A percentile compares a stretch with the other conserved stretches of the same genome.
Conservation (phyloP, 2,113 vertebrate species). For the Cettia cetti region DNA sequence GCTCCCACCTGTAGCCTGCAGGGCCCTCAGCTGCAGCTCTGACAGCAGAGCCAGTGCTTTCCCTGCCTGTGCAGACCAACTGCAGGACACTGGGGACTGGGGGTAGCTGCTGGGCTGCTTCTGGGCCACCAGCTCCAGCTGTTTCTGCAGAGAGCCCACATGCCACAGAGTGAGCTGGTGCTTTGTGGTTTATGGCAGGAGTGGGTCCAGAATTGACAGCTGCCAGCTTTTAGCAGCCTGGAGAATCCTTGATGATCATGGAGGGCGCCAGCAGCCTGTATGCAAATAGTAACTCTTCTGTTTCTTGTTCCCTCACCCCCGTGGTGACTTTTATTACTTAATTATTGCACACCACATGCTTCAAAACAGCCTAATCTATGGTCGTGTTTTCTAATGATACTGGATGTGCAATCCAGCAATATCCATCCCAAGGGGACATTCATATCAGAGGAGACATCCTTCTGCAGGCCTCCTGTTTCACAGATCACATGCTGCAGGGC, state of each 20-base stretch:
- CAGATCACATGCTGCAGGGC: slow-evolving; percentile 40
- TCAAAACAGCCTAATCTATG: slow-evolving; percentile 76
- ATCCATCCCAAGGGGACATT: slow-evolving; percentile 66
- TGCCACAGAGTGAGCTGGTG: neutral
- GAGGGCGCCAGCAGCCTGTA: neutral
- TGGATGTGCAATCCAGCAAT: slow-evolving; percentile 47
- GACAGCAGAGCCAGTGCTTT: neutral
- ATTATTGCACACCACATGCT: slow-evolving; percentile 91
- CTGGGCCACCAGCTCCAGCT: neutral
- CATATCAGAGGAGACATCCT: slow-evolving; percentile 46
- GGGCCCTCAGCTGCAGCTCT: neutral
- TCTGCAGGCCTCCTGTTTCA: slow-evolving; percentile 27
- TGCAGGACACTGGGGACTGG: neutral
- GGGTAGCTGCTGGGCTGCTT: neutral
- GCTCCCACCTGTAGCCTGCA: neutral
- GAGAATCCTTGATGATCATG: neutral
- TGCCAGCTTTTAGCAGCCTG: neutral
- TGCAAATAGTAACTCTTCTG: slow-evolving; percentile 71
- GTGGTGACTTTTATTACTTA: slow-evolving; percentile 95
- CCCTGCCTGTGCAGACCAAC: no score
- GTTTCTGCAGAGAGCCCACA: neutral
- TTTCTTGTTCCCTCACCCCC: slow-evolving; percentile 72
- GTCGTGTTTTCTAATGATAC: slow-evolving; percentile 72
- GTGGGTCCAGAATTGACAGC: neutral
- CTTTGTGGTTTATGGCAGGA: neutral